Conservation (phyloP, 1,140 invertebrate genomes). For the Sitodiplosis mosellana region DNA sequence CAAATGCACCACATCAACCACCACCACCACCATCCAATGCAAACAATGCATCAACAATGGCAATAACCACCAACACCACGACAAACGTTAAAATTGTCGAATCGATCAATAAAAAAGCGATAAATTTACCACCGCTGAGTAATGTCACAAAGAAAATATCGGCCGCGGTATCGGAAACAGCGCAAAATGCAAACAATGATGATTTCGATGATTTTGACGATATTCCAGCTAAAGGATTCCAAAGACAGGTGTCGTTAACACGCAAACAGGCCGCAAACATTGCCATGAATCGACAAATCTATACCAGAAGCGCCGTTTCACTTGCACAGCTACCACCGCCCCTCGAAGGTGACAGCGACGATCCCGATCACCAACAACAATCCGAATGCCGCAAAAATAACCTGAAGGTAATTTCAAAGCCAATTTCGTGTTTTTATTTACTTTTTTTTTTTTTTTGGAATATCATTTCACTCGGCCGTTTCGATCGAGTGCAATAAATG, state of each 20-base stretch:
- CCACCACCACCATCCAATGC: not conserved
- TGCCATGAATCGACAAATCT: conserved; percentile 25
- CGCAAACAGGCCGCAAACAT: conserved; percentile 32
- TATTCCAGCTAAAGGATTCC: conserved; percentile 28
- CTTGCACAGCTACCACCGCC: conserved; percentile 64
- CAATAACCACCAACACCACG: conserved; percentile 3
- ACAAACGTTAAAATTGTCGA: not conserved
- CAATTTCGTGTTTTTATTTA: not conserved
- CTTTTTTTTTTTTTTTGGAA: no score
- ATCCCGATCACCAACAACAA: conserved; percentile 6
- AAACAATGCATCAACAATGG: conserved; percentile 7
- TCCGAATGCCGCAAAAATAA: conserved; percentile 10
- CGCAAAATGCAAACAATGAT: conserved; percentile 21
- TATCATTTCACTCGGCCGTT: no score
- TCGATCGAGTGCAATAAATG: no score
- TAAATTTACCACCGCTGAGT: conserved; percentile 2
- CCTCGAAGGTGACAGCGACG: conserved; percentile 50
- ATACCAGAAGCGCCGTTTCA: conserved; percentile 37
- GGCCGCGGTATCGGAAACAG: conserved; percentile 3
- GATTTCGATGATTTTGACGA: conserved; percentile 23
- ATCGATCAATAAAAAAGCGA: not conserved
- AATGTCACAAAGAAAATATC: not conserved
- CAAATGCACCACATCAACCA: conserved; percentile 3
- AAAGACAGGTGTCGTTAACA: conserved; percentile 36
- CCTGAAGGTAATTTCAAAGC: conserved; percentile 11